Evolutionary conservation across 2,113 vertebrate genomes (phyloP).

Genomic region (Podocnemis expansa): DNA sequence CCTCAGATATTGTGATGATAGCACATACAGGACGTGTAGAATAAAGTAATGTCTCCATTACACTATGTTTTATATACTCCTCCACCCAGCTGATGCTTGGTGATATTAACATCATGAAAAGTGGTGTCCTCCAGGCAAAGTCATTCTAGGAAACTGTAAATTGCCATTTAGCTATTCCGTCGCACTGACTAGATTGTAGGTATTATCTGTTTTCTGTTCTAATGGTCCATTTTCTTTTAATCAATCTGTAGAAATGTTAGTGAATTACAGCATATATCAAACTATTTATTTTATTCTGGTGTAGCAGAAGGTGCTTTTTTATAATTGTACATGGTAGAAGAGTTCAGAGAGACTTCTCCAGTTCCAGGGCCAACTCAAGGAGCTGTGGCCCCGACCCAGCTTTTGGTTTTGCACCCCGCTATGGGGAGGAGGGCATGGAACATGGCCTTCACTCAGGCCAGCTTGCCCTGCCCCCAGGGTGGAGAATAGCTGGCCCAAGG

Average conservation of each 20-base stretch:
- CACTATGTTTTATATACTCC: neutral
- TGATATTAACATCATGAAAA: neutral
- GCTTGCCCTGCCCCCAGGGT: too few species aligned
- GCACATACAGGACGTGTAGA: neutral
- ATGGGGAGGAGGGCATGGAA: too few species aligned
- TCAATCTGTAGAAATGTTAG: neutral
- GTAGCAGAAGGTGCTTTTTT: neutral
- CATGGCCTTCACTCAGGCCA: too few species aligned
- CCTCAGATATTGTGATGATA: neutral
- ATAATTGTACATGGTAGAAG: neutral
- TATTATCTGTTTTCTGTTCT: neutral
- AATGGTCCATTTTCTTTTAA: neutral
- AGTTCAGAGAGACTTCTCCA: neutral
- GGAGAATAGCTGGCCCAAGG: too few species aligned
- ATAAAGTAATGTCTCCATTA: neutral
- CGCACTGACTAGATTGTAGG: neutral
- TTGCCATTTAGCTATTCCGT: neutral
- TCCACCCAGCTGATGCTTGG: neutral
- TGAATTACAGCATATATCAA: neutral
- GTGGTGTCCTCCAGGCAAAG: rapidly evolving
- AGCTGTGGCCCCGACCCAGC: too few species aligned
- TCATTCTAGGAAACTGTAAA: neutral
- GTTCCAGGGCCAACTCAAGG: too few species aligned
- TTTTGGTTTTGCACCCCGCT: too few species aligned
- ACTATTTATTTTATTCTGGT: neutral